These are phyloP conservation scores for Ischnus inquisitorius DNA, from an alignment of 2,888 invertebrate species.

Conservation along the genomic window DNA sequence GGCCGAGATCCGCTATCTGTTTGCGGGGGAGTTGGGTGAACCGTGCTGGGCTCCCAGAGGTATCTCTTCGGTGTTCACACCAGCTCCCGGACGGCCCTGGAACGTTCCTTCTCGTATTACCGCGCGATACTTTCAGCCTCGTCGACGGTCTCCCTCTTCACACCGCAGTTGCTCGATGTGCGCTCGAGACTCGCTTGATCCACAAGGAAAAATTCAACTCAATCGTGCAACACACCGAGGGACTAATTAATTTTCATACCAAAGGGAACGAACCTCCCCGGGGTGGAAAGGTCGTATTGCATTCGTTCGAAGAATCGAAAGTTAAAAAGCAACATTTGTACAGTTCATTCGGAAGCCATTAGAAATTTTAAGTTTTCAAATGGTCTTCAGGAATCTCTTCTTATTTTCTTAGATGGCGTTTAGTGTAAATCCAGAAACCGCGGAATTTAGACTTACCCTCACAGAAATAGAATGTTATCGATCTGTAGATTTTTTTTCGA, in stretches of 20 bases:
- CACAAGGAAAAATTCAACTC: conserved; percentile 77
- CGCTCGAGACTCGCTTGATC: conserved; percentile 68
- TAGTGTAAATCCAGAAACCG: too few relatives aligned
- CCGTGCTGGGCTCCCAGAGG: conserved; percentile 58
- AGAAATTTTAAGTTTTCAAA: too few relatives aligned
- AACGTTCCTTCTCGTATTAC: conserved; percentile 47
- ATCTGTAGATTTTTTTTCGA: too few relatives aligned
- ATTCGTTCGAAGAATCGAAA: not conserved
- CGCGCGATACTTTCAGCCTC: conserved; percentile 36
- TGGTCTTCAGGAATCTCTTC: too few relatives aligned
- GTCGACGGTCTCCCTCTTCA: conserved; percentile 44
- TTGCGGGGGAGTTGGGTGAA: conserved; percentile 49
- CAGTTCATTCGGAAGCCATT: too few relatives aligned
- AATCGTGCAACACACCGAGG: conserved; percentile 74
- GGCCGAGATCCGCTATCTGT: conserved; percentile 77
- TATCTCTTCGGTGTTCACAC: conserved; percentile 72
- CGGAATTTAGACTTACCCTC: too few relatives aligned
- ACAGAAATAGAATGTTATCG: too few relatives aligned
- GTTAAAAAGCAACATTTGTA: too few relatives aligned
- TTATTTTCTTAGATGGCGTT: too few relatives aligned
- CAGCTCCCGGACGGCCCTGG: conserved; percentile 64
- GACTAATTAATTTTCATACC: conserved; percentile 83
- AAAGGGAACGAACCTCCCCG: conserved; percentile 65
- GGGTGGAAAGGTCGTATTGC: conserved; percentile 16
- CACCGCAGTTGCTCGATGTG: not conserved